Evolutionary conservation across 2,113 vertebrate species (phyloP).

Genomic region (Mus musculus): DNA sequence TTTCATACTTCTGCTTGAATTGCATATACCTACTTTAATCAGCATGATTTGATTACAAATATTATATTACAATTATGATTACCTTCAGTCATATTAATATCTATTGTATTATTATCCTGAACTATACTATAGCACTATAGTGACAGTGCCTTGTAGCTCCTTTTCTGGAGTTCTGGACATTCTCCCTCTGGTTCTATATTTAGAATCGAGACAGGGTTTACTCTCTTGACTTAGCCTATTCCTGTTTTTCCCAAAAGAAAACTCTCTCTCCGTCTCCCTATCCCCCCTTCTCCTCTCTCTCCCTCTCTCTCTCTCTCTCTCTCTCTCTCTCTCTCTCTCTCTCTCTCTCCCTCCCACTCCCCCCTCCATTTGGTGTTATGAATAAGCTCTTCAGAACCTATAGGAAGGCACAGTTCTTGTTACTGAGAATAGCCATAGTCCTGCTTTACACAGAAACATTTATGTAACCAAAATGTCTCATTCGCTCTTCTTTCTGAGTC

Average conservation of each 20-base stretch:
- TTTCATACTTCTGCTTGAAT: slow-evolving; percentile 12
- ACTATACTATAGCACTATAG: neutral
- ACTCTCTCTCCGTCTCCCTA: neutral
- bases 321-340: too few relatives aligned
- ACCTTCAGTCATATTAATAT: neutral
- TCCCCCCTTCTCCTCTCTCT: too few relatives aligned
- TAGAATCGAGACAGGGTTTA: neutral
- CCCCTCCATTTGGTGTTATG: neutral
- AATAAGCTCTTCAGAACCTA: neutral
- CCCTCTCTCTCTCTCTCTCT: too few relatives aligned
- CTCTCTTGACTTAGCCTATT: neutral
- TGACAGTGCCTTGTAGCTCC: neutral
- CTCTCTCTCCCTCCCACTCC: too few relatives aligned
- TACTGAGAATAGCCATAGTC: neutral
- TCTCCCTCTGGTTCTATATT: neutral
- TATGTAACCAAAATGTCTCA: neutral
- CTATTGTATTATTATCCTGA: neutral
- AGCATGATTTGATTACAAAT: neutral
- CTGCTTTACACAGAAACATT: neutral
- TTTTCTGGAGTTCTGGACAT: neutral
- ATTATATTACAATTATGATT: neutral
- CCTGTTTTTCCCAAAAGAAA: neutral
- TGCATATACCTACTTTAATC: neutral
- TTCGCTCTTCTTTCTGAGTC: neutral
- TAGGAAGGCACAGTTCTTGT: neutral